Evolutionary conservation across 2,113 vertebrate species (phyloP).

Genomic region (Equus przewalskii): DNA sequence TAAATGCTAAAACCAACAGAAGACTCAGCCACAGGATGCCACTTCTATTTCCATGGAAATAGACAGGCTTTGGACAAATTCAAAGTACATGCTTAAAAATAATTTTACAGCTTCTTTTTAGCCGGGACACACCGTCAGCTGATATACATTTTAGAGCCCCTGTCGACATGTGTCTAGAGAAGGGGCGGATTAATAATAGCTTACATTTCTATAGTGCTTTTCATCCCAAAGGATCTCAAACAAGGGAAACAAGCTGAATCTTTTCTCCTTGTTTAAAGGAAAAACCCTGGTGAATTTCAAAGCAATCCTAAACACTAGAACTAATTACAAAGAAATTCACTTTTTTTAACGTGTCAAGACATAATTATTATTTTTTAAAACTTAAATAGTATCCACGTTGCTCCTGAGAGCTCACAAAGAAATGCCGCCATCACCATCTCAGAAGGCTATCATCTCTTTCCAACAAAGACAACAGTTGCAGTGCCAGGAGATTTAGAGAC

Average conservation of each 20-base stretch:
- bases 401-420: constrained; percentile 73
- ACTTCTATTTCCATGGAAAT: constrained; percentile 66
- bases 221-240: constrained; percentile 71
- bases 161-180: constrained; percentile 61
- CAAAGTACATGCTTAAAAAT: constrained; percentile 68
- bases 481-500: constrained; percentile 73
- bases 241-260: constrained; percentile 74
- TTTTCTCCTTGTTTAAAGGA: constrained; percentile 71
- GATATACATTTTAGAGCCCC: constrained; percentile 63
- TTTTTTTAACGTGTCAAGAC: constrained; percentile 81
- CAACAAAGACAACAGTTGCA: constrained; percentile 77
- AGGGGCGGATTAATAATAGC: constrained; percentile 80
- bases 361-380: constrained; percentile 81
- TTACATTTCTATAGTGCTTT: constrained; percentile 78
- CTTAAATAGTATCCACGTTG: constrained; percentile 73
- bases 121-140: constrained; percentile 55
- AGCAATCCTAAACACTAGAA: constrained; percentile 74
- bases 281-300: constrained; percentile 76
- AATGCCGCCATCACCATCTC: constrained; percentile 14
- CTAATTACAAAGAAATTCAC: constrained; percentile 82
- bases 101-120: constrained; percentile 71
- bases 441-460: constrained; percentile 74
- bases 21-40: neutral
- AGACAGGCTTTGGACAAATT: constrained; percentile 63
- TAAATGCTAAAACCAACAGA: neutral